Percentiles rank a stretch among this genome's conserved stretches.
Conservation (phyloP, 1,140 invertebrate genomes). For the Drosophila lacteicornis region DNA sequence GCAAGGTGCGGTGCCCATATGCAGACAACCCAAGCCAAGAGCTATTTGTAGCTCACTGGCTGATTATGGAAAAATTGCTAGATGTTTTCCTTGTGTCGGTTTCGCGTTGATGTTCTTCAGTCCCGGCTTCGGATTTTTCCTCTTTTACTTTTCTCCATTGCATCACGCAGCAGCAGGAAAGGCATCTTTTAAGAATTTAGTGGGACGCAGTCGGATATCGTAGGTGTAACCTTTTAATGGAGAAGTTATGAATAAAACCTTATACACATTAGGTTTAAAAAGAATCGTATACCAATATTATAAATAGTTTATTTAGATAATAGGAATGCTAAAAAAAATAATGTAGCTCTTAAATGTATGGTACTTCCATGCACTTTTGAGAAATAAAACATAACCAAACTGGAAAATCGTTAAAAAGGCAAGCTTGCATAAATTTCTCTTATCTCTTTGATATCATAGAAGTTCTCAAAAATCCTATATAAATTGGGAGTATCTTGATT, state of each 20-base stretch:
- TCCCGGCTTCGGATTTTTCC: slow-evolving; percentile 23
- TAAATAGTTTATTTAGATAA: neutral
- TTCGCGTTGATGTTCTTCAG: slow-evolving; percentile 34
- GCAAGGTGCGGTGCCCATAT: slow-evolving; percentile 83
- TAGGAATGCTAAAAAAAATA: no score
- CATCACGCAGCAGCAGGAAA: slow-evolving; percentile 52
- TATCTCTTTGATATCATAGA: no score
- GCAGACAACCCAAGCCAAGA: slow-evolving; percentile 66
- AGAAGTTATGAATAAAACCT: neutral
- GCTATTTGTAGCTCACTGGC: slow-evolving; percentile 78
- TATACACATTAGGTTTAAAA: neutral
- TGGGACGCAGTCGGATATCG: slow-evolving; percentile 34
- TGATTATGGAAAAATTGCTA: slow-evolving; percentile 80
- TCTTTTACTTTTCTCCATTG: slow-evolving; percentile 56
- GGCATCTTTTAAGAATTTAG: slow-evolving; percentile 20
- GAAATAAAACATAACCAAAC: no score
- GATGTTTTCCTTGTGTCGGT: slow-evolving; percentile 72
- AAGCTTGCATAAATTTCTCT: no score
- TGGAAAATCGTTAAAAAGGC: no score
- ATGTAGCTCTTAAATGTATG: no score
- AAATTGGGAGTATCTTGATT: no score
- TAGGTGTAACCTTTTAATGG: neutral
- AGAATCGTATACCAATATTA: neutral
- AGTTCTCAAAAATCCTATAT: no score
- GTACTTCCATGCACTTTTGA: no score